Percentiles rank a stretch among this genome's conserved stretches.
phyloP scores from a whole-genome alignment of 2,888 invertebrate genomes.

The Calephelis perditalis region DNA sequence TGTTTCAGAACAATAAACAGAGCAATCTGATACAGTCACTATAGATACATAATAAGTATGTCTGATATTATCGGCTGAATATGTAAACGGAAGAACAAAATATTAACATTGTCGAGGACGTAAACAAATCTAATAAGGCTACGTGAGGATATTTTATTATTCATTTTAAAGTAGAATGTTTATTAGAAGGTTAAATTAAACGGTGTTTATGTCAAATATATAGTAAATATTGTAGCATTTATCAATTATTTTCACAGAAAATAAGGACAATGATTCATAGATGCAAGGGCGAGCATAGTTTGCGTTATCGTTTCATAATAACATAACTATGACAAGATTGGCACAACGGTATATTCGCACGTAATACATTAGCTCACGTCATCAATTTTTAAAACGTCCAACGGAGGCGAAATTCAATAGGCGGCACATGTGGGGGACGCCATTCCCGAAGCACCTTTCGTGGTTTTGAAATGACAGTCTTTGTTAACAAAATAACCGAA shows the following conservation, averaged over 20 bases:
- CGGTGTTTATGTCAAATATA: slow-evolving; percentile 3
- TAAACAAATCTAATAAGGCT: slow-evolving; percentile 53
- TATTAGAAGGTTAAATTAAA: slow-evolving; percentile 12
- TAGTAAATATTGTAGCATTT: slow-evolving; percentile 36
- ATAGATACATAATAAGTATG: background rate
- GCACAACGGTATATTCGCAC: slow-evolving; percentile 46
- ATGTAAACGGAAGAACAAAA: slow-evolving; percentile 24
- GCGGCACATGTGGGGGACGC: slow-evolving; percentile 86
- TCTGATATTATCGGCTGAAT: slow-evolving; percentile 8
- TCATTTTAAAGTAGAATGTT: slow-evolving; percentile 2
- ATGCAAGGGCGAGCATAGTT: slow-evolving; percentile 47
- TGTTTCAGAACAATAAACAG: background rate
- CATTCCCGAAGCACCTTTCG: slow-evolving; percentile 84
- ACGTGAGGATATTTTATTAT: background rate
- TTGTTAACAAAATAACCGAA: slow-evolving; percentile 64
- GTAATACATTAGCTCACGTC: slow-evolving; percentile 56
- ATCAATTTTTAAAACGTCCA: slow-evolving; percentile 56
- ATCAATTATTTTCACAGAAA: slow-evolving; percentile 51
- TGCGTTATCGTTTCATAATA: slow-evolving; percentile 36
- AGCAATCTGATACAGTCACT: background rate
- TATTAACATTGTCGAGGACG: slow-evolving; percentile 33
- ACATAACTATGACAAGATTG: slow-evolving; percentile 42
- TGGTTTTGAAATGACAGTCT: slow-evolving; percentile 81
- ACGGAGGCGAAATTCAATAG: slow-evolving; percentile 59
- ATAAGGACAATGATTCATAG: slow-evolving; percentile 67